Percentiles rank a stretch among this genome's conserved stretches.
These are phyloP conservation scores for Micromussa lordhowensis DNA, from an alignment of 92 coral and sea anemone species.

Conservation along the genomic window DNA sequence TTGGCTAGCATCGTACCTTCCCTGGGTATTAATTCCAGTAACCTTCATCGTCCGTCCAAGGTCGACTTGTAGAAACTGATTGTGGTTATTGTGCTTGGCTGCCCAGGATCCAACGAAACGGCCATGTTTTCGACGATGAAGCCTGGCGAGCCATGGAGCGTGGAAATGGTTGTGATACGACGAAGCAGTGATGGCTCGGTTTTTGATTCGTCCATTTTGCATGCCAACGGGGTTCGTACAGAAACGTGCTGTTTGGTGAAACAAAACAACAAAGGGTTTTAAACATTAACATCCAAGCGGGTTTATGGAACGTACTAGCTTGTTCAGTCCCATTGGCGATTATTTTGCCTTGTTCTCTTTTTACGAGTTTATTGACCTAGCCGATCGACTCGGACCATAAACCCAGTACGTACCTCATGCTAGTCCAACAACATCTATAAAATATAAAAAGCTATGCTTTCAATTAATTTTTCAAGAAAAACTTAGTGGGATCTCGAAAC, in stretches of 20 bases:
- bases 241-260: conserved; percentile 33
- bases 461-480: too few species aligned
- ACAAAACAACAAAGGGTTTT: background rate
- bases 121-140: conserved; percentile 63
- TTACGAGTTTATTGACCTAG: too few species aligned
- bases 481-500: too few species aligned
- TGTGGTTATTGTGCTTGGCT: conserved; percentile 60
- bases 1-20: conserved; percentile 60
- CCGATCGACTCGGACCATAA: too few species aligned
- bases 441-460: too few species aligned
- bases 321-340: too few species aligned
- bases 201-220: conserved; percentile 58
- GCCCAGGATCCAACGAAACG: conserved; percentile 75
- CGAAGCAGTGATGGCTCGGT: conserved; percentile 57
- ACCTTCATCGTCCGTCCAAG: conserved; percentile 62
- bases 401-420: too few species aligned
- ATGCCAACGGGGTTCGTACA: conserved; percentile 55
- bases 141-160: conserved; percentile 66
- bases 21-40: conserved; percentile 66
- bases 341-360: too few species aligned
- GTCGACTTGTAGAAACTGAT: conserved; percentile 77
- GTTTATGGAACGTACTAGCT: too few species aligned
- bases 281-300: too few species aligned
- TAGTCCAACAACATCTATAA: too few species aligned
- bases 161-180: conserved; percentile 45